Conservation (phyloP, 53 echinoderm and acorn worm species). For the Apostichopus leukothele region DNA sequence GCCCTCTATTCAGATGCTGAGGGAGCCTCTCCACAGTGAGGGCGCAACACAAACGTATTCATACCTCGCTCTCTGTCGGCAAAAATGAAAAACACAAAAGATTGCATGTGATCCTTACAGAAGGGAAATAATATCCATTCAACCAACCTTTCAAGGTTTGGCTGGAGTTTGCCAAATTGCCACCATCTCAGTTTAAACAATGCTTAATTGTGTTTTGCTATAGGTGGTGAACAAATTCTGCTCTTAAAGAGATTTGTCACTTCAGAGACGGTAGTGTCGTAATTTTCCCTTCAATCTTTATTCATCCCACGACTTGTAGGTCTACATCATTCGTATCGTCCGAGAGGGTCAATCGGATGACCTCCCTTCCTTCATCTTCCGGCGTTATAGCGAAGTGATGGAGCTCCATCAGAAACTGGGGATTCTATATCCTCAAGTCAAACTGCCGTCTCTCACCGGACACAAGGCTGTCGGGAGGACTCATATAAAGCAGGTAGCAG, state of each 20-base stretch:
- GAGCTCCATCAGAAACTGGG: conserved; percentile 85
- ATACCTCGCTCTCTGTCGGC: conserved; percentile 80
- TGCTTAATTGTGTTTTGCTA: too few species aligned
- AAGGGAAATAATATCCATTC: too few species aligned
- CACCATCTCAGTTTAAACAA: too few species aligned
- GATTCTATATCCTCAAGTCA: conserved; percentile 64
- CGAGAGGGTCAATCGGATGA: conserved; percentile 65
- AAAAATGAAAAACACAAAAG: conserved; percentile 44
- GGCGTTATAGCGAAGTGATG: conserved; percentile 91
- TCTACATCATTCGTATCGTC: conserved; percentile 80
- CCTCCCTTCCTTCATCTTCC: conserved; percentile 92
- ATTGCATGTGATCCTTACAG: neutral
- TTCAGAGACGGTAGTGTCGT: neutral
- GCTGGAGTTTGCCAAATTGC: too few species aligned
- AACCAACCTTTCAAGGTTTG: too few species aligned
- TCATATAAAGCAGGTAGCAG: conserved; percentile 96
- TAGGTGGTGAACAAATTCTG: too few species aligned
- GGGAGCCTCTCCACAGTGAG: conserved; percentile 57
- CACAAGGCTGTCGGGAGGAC: conserved; percentile 81
- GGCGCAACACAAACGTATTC: conserved; percentile 87
- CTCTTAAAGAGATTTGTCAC: too few species aligned
- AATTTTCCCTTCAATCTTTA: neutral
- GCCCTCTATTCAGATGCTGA: too few species aligned
- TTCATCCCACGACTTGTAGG: conserved; percentile 44
- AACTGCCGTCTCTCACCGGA: conserved; percentile 68